Base-by-base conservation (phyloP, 2,888 invertebrate genomes). In the Gastrophysa polygoni region DNA sequence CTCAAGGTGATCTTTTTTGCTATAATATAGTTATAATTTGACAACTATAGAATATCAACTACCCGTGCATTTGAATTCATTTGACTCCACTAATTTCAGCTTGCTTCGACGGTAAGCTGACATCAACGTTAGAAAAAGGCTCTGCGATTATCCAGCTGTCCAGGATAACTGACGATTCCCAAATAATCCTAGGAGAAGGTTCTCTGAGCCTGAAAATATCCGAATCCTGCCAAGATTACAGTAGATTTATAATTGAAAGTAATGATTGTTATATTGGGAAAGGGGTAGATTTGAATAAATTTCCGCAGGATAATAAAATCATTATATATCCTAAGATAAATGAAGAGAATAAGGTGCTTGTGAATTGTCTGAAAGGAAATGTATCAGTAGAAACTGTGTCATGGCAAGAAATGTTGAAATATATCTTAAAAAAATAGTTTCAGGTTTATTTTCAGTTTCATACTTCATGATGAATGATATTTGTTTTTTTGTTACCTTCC, bases 51-150 rank as follows among this genome's bases (percentile, higher is more conserved):
- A n/a, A n/a, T n/a, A n/a, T n/a, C n/a, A n/a, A n/a, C n/a, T n/a
- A n/a, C n/a, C n/a, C n/a, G n/a, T n/a, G n/a, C n/a, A n/a, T n/a
- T n/a, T n/a, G n/a, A n/a, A n/a, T n/a, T n/a, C n/a, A n/a, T n/a
- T n/a, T n/a, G n/a, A n/a, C n/a, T n/a, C n/a, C n/a, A n/a, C n/a
- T 11, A 50, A 43, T 76, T 76, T 60, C 62, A 82, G 81, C 74
- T 64, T 79, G 81, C 46, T 75, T 81, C 57, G 81, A 82, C 70
- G 82, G 82, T 8, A 73, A 75, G 24, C 62, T 81, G 14, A 70
- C 73, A 29, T 73, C 78, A 1, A 56, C 68, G 8, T 51, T 81
- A 50, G 72, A 72, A 54, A 71, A 74, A 28, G 80, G 79, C 38
- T 59, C 69, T 48, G 76, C 78, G 1, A 75, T 78, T 63, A 75